Conservation (phyloP, 2,113 vertebrate genomes). For the Genyomyrus donnyi region DNA sequence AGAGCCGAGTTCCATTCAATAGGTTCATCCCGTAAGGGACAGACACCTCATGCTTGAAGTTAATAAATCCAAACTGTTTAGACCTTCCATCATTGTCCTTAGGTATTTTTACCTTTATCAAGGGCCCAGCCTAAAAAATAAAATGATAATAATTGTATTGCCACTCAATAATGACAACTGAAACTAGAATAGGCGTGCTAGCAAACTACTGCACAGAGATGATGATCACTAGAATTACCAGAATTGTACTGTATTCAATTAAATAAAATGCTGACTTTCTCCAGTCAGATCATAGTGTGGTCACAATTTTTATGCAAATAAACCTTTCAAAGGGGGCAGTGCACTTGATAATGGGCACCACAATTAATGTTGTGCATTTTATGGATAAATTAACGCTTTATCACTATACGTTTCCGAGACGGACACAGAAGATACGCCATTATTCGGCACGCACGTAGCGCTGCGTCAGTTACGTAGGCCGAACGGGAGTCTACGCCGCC, state of each 20-base stretch:
- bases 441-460: not conserved
- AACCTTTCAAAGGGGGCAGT: not conserved
- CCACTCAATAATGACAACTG: not conserved
- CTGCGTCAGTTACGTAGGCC: not conserved
- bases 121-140: constrained; percentile 75
- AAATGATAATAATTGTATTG: constrained; percentile 5
- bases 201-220: not conserved
- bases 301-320: not conserved
- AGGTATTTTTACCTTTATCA: constrained; percentile 86
- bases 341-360: not conserved
- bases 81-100: constrained; percentile 82
- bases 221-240: not conserved
- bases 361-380: not conserved
- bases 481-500: not conserved
- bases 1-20: constrained; percentile 76
- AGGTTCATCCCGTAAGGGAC: constrained; percentile 83
- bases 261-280: not conserved
- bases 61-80: constrained; percentile 91
- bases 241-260: not conserved
- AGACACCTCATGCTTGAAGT: constrained; percentile 88
- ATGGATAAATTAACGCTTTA: not conserved
- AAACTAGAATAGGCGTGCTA: constrained; percentile 1
- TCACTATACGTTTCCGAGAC: not conserved
- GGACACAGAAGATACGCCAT: not conserved
- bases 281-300: not conserved